Base-by-base conservation (phyloP, 2,888 invertebrate species). In the Colletes collaris region DNA sequence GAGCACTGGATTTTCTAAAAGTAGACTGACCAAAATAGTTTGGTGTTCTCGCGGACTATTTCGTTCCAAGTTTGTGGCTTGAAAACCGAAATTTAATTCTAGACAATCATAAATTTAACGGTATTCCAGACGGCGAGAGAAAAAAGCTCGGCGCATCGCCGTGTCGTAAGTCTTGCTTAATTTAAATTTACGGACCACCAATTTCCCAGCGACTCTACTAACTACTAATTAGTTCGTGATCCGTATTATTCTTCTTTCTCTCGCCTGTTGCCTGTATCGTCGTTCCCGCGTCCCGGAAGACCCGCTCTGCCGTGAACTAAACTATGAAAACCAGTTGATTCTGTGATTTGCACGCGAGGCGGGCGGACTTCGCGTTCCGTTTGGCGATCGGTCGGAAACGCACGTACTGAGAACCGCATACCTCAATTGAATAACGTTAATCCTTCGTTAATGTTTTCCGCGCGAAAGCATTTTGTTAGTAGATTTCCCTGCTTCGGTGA, bases 391-490 rank as follows among this genome's bases (percentile, higher is more conserved):
- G 13, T 35, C 4, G 50, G 13, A 64, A 49, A 50, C 19, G 49
- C 37, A n/a, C 49, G n/a, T 19, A 37, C 58, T 10, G 35, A 35
- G 4, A 40, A 64, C 55, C 50, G 49, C 56, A 44, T 37, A 52
- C 27, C 8, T 52, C 16, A 10, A 50, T 27, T 37, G 58, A 74
- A 53, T 69, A 63, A 58, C 19, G 53, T 69, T 63, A 50, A 58
- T 70, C 11, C 44, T 2, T 13, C n/a, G 44, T 46, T 72, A 72
- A 74, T 62, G 65, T 66, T 74, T 70, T 67, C 19, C 8, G 13
- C 6, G 53, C 8, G 7, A 58, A 66, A 2, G 10, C 49, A 52
- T 40, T 68, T 40, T 44, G 44, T 40, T 56, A 53, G 16, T 3
- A 56, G 50, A 66, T 66, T 46, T 56, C 10, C 49, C 56, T n/a